Evolutionary conservation across 1,140 invertebrate genomes (phyloP).

Genomic region (Lethrus apterus): DNA sequence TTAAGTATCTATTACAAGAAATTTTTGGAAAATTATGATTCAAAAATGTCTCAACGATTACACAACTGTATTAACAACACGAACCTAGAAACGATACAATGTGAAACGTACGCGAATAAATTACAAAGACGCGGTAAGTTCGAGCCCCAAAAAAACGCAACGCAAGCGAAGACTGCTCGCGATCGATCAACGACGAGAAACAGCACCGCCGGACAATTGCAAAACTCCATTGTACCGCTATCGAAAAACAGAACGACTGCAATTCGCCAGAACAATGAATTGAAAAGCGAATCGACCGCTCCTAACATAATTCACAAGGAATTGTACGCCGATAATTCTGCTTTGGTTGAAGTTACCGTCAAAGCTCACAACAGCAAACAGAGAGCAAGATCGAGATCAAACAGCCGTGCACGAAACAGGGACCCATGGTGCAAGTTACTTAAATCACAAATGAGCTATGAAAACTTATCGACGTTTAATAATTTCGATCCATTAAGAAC

Average conservation of each 20-base stretch:
- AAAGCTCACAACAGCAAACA: slow-evolving; percentile 22
- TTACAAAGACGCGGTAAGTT: slow-evolving; percentile 2
- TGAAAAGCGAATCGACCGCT: slow-evolving; percentile 5
- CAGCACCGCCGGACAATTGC: neutral
- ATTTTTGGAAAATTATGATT: neutral
- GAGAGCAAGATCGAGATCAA: slow-evolving; percentile 21
- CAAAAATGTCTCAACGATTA: slow-evolving; percentile 12
- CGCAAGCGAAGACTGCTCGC: neutral
- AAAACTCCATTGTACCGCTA: neutral
- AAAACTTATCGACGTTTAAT: slow-evolving; percentile 31
- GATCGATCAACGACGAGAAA: slow-evolving; percentile 9
- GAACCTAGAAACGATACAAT: slow-evolving; percentile 8
- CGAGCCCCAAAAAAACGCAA: neutral
- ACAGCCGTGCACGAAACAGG: neutral
- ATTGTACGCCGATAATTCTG: slow-evolving; percentile 19
- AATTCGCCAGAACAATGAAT: neutral
- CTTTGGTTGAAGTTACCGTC: slow-evolving; percentile 22
- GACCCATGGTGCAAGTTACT: slow-evolving; percentile 35
- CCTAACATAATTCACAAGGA: slow-evolving; percentile 8
- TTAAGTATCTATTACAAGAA: neutral
- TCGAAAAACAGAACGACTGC: neutral
- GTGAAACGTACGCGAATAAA: slow-evolving; percentile 5
- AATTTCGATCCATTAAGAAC: slow-evolving; percentile 36
- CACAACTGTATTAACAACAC: slow-evolving; percentile 1
- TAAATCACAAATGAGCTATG: slow-evolving; percentile 23